Base-by-base conservation (phyloP, 2,888 invertebrate genomes). In the Hermodice carunculata region DNA sequence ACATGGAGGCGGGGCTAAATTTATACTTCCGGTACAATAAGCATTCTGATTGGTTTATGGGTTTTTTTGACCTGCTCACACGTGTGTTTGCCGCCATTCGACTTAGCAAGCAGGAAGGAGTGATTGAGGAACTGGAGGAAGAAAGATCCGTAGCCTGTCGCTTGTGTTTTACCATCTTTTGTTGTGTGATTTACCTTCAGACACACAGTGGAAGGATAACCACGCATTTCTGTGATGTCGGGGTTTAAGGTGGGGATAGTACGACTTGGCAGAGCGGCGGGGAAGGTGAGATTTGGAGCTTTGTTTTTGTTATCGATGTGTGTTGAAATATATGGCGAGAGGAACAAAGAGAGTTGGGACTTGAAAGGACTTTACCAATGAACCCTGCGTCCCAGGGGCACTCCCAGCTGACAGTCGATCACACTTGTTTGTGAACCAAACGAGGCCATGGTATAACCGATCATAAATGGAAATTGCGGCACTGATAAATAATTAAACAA, bases 181-280 rank as follows among this genome's bases (percentile, higher is more conserved):
- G 58, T 24, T 28, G 46, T 42, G 43, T 46, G 22, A 26, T 22
- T 28, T 34, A 26, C 24, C 43, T 22, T n/a, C 28, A 24, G 11
- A 5, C 26, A 56, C 26, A 32, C n/a, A 56, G 43, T 29, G n/a
- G 31, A 56, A 8, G 24, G 14, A 8, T 17, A 24, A 2, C 5
- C 44, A 37, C 19, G 28, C 14, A 26, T 26, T 44, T 32, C 42
- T 22, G 31, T 43, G n/a, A 81, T 81, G 81, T 79, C 80, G 49
- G 80, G 81, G 66, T 79, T 79, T 56, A 81, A 81, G 71, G 68
- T 87, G 60, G 87, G 87, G 46, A 86, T 87, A 63, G 85, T 87
- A 24, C 80, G 86, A 54, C 79, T 87, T 44, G 87, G 87, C 34
- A 80, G 86, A 64, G 86, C 87, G 3, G 87, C 86, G 37, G 87